A percentile compares a stretch with the other conserved stretches of the same genome.
Conservation (phyloP, 2,888 invertebrate species). For the Lissocephala sabroskyi region DNA sequence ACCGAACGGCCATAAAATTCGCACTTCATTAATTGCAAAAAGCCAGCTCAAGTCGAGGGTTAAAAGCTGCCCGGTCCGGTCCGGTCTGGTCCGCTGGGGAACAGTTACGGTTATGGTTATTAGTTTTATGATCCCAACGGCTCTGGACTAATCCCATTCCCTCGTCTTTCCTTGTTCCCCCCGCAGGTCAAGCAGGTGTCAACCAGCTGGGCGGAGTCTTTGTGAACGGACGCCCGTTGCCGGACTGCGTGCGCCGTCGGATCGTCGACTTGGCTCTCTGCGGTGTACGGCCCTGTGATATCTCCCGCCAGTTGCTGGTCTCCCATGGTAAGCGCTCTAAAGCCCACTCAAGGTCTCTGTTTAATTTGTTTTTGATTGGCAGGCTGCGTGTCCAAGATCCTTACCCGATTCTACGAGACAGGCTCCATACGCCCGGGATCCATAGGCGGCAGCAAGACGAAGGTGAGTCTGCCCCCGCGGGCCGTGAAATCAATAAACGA, state of each 20-base stretch:
- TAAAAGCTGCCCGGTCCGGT: no score
- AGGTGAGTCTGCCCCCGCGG: constrained; percentile 76
- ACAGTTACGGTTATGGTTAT: constrained; percentile 11
- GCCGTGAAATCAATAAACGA: constrained; percentile 54
- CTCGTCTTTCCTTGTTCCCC: not conserved
- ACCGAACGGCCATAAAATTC: constrained; percentile 34
- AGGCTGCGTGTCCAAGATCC: constrained; percentile 95
- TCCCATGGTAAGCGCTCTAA: constrained; percentile 80
- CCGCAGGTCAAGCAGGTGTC: constrained; percentile 93
- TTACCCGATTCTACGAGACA: constrained; percentile 97
- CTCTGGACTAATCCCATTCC: not conserved
- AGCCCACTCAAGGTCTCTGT: not conserved
- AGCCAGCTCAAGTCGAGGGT: constrained; percentile 1
- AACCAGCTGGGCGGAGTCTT: constrained; percentile 98
- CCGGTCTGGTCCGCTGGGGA: not conserved
- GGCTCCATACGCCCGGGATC: constrained; percentile 96
- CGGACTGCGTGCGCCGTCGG: constrained; percentile 92
- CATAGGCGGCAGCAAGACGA: constrained; percentile 95
- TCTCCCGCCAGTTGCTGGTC: constrained; percentile 93
- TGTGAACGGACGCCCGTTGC: constrained; percentile 97
- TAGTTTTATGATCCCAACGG: constrained; percentile 5
- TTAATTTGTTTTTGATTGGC: constrained; percentile 1
- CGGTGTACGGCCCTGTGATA: constrained; percentile 97
- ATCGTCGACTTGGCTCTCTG: constrained; percentile 95
- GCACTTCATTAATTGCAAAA: constrained; percentile 33